A percentile compares a stretch with the other conserved stretches of the same genome.
These are phyloP conservation scores for Nomada hirtipes DNA, from an alignment of 2,888 invertebrate genomes.

Conservation along the genomic window DNA sequence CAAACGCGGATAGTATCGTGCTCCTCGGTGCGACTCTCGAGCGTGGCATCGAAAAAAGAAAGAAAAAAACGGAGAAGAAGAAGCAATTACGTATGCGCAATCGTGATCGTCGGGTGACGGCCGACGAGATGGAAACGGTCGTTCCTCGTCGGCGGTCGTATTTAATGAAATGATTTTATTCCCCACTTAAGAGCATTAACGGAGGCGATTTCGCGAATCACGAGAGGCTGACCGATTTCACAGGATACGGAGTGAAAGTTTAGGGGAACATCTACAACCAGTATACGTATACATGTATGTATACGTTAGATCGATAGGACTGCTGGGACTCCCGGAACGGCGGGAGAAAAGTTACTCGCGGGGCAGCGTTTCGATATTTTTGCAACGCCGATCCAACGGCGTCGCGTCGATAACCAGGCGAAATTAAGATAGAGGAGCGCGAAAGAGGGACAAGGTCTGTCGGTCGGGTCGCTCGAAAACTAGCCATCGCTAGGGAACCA, in stretches of 20 bases:
- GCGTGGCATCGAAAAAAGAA: neutral
- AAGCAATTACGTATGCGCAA: neutral
- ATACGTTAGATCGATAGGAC: neutral
- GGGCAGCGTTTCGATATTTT: conserved; percentile 26
- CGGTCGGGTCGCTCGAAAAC: conserved; percentile 3
- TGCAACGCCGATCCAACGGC: conserved; percentile 3
- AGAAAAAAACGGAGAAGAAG: neutral
- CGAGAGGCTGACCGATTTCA: conserved; percentile 5
- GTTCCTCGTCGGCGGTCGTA: no score
- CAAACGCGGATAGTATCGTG: conserved; percentile 32
- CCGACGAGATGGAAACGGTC: no score
- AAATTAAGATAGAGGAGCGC: neutral
- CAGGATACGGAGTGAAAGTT: conserved; percentile 50
- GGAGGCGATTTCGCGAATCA: conserved; percentile 10
- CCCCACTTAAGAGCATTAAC: neutral
- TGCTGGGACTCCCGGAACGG: no score
- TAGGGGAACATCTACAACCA: conserved; percentile 14
- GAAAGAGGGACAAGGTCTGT: conserved; percentile 37
- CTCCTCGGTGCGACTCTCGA: conserved; percentile 12
- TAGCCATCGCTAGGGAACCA: neutral
- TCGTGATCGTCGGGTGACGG: no score
- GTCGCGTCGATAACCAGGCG: neutral
- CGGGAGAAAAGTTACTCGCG: no score
- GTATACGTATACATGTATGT: neutral
- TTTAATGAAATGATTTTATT: neutral